Percentiles rank a stretch among this genome's conserved stretches.
Conservation (phyloP, 2,797 vertebrate genomes). For the Danio aesculapii region DNA sequence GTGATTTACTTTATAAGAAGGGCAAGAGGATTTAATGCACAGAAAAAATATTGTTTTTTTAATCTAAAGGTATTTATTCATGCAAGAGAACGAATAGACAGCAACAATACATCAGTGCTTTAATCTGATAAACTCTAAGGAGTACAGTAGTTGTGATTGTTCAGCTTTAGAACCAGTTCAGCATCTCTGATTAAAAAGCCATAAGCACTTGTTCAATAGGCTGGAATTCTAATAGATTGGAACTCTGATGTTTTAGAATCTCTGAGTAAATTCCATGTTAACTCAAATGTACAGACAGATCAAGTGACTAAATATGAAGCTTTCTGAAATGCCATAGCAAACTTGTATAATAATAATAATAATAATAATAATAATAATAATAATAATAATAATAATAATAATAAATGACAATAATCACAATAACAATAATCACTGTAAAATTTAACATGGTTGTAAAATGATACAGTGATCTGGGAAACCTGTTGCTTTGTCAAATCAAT, state of each 20-base stretch:
- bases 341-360: no score
- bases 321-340: neutral
- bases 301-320: neutral
- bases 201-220: conserved; percentile 1
- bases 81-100: neutral
- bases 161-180: conserved; percentile 9
- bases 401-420: no score
- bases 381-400: no score
- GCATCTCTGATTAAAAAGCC: conserved; percentile 1
- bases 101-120: neutral
- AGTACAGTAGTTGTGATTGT: conserved; percentile 4
- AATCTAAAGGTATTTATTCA: conserved; percentile 19
- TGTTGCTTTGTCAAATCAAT: conserved; percentile 24
- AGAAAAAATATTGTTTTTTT: neutral
- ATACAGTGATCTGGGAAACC: neutral
- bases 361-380: no score
- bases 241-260: neutral
- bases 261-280: neutral
- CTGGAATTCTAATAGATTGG: neutral
- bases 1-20: conserved; percentile 8
- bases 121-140: neutral
- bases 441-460: conserved; percentile 45
- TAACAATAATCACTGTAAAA: neutral
- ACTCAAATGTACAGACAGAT: no score
- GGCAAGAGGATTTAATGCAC: conserved; percentile 28